Conservation (phyloP, 2,888 invertebrate genomes). For the Yponomeuta cagnagella region DNA sequence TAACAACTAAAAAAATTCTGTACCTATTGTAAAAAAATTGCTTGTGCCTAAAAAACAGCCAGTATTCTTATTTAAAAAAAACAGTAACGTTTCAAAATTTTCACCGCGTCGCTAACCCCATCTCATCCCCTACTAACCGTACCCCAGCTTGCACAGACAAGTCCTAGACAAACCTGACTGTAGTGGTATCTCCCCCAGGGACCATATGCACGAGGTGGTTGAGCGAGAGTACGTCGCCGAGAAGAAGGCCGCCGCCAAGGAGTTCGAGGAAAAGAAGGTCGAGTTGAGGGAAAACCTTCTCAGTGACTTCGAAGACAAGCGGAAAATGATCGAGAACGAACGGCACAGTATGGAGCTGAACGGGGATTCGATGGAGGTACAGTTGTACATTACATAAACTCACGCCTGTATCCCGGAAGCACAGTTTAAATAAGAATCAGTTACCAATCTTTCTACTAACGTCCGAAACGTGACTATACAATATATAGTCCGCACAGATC, state of each 20-base stretch:
- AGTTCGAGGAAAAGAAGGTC: constrained; percentile 96
- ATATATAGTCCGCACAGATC: too few relatives aligned
- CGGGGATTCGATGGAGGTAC: constrained; percentile 88
- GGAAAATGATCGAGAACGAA: constrained; percentile 91
- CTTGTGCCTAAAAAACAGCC: too few relatives aligned
- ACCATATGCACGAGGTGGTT: constrained; percentile 89
- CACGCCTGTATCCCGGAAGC: too few relatives aligned
- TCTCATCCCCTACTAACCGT: background rate
- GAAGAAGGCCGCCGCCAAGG: constrained; percentile 91
- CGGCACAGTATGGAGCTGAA: constrained; percentile 92
- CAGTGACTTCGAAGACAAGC: constrained; percentile 94
- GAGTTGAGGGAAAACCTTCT: constrained; percentile 93
- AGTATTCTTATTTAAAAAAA: too few relatives aligned
- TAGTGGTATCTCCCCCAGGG: constrained; percentile 54
- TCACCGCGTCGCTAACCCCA: background rate
- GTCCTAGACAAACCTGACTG: background rate
- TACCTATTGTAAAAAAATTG: too few relatives aligned
- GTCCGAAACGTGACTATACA: too few relatives aligned
- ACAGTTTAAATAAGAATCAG: too few relatives aligned
- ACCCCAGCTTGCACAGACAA: background rate
- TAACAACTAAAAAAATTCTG: too few relatives aligned
- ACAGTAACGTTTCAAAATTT: background rate
- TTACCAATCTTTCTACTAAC: too few relatives aligned
- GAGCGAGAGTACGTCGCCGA: constrained; percentile 92
- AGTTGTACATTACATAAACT: background rate